Percentiles rank a stretch among this genome's conserved stretches.
Conservation (phyloP, 2,113 vertebrate species). For the Megaleporinus macrocephalus region DNA sequence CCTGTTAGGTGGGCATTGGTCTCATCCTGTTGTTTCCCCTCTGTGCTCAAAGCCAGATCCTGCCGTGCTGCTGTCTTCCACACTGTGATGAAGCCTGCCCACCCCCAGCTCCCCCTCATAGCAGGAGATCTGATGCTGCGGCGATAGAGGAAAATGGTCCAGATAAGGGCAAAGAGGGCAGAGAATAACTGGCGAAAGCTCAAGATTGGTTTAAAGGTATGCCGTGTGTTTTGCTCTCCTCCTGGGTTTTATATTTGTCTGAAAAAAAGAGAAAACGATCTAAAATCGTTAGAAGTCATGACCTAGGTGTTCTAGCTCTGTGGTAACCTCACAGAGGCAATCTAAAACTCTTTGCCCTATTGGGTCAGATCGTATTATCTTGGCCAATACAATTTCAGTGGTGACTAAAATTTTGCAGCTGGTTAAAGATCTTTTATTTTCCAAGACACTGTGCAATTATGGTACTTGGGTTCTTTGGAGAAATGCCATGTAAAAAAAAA, state of each 20-base stretch:
- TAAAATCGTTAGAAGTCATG: constrained; percentile 27
- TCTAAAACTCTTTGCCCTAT: constrained; percentile 45
- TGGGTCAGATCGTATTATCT: constrained; percentile 44
- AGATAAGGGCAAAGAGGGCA: constrained; percentile 29
- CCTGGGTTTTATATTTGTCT: not conserved
- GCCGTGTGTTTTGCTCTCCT: constrained; percentile 2
- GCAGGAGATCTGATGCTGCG: constrained; percentile 31
- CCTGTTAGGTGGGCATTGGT: constrained; percentile 33
- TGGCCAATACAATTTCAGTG: constrained; percentile 37
- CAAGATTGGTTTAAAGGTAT: constrained; percentile 36
- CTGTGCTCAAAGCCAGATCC: constrained; percentile 24
- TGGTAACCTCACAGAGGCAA: constrained; percentile 36
- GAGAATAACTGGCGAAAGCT: not conserved
- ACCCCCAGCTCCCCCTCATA: not conserved
- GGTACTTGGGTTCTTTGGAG: no score
- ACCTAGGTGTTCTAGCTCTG: constrained; percentile 18
- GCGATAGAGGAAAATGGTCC: constrained; percentile 26
- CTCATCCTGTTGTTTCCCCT: constrained; percentile 29
- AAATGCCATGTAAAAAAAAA: no score
- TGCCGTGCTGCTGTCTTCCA: constrained; percentile 22
- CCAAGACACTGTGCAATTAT: constrained; percentile 3
- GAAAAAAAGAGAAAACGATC: not conserved
- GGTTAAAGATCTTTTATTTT: not conserved
- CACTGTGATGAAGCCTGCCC: constrained; percentile 9
- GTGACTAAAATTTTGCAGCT: constrained; percentile 35